A percentile compares a stretch with the other conserved stretches of the same genome.
Conservation (phyloP, 1,140 invertebrate genomes). For the Lineus longissimus region DNA sequence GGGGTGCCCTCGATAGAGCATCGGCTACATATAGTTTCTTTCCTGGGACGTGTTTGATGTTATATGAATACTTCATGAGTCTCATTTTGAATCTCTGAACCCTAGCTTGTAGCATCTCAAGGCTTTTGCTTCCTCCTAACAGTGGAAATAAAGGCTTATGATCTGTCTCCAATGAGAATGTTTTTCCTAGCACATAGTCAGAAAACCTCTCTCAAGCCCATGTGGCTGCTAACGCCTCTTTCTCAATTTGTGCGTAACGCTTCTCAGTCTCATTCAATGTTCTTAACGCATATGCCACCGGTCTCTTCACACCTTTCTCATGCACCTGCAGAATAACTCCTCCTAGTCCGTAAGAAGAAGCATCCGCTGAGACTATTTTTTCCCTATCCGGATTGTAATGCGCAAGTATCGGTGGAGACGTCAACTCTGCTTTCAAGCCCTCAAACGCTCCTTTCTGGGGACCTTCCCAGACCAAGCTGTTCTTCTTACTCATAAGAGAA, state of each 20-base stretch:
- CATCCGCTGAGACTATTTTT: slow-evolving; percentile 13
- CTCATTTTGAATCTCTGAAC: no score
- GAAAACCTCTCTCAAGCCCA: background rate
- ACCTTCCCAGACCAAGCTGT: slow-evolving; percentile 11
- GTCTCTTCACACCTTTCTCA: background rate
- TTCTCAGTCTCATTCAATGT: background rate
- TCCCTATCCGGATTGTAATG: slow-evolving; percentile 12
- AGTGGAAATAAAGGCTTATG: slow-evolving; percentile 16
- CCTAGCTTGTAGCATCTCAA: background rate
- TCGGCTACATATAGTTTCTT: slow-evolving; percentile 12
- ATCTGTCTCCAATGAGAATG: slow-evolving; percentile 15
- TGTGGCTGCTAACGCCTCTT: background rate
- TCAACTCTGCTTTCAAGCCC: slow-evolving; percentile 14
- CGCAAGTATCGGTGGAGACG: slow-evolving; percentile 9
- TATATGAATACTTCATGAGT: no score
- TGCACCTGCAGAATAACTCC: slow-evolving; percentile 16
- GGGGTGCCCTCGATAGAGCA: slow-evolving; percentile 9
- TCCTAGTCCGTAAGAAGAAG: slow-evolving; percentile 9
- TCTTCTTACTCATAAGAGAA: slow-evolving; percentile 12
- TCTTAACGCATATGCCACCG: background rate
- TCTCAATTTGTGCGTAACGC: slow-evolving; percentile 1
- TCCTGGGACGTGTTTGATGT: slow-evolving; percentile 11
- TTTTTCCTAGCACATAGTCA: slow-evolving; percentile 27
- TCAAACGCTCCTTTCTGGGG: slow-evolving; percentile 14
- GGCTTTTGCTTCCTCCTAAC: background rate